Base-by-base conservation (phyloP, 2,113 vertebrate genomes). In the Marmota flaviventris region DNA sequence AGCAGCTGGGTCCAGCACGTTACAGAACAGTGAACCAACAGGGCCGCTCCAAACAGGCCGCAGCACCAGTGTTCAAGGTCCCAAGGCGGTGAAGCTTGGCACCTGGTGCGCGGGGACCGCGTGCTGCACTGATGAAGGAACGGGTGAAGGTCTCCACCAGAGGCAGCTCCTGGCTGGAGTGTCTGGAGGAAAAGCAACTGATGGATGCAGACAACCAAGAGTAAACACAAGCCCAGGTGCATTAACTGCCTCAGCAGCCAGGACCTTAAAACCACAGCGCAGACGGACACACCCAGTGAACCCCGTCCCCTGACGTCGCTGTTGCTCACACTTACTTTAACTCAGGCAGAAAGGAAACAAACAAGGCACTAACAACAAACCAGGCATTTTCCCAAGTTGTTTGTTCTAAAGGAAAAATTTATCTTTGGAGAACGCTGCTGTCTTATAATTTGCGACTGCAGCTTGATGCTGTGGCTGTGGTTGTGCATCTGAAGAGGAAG, bases 81-180 rank as follows among this genome's bases (percentile, higher is more conserved):
- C 34, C 4, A 24, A 42, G 1, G 48, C 29, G 2, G 8, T 9
- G 4, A 25, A 24, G 4, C 37, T 3, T 12, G 20, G 61, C 1
- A 0, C 45, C 42, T 0, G 6, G 58, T 0, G 0, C 45, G 0
- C 34, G 0, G 39, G 61, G 56, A 8, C 72, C 9, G 18, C 3
- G 61, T 8, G 24, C 24, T 1, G 25, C 20, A 58, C 56, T n/a
- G 63, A 1, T 0, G 16, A 5, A 32, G 0, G 25, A 4, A 4
- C 2, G 3, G 0, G 11, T 1, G 12, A 4, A 4, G 0, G n/a
- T n/a, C 79, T 39, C 25, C 12, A 2, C 0, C 2, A 45, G n/a
- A 25, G 63, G 79, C 1, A 22, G 6, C 53, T 51, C 3, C 13
- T 3, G 16, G 82, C 56, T 18, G 58, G 72, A 25, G 5, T 6